Evolutionary conservation across 2,797 vertebrate genomes (phyloP).

Genomic region (Xiphorhynchus erythropygius): DNA sequence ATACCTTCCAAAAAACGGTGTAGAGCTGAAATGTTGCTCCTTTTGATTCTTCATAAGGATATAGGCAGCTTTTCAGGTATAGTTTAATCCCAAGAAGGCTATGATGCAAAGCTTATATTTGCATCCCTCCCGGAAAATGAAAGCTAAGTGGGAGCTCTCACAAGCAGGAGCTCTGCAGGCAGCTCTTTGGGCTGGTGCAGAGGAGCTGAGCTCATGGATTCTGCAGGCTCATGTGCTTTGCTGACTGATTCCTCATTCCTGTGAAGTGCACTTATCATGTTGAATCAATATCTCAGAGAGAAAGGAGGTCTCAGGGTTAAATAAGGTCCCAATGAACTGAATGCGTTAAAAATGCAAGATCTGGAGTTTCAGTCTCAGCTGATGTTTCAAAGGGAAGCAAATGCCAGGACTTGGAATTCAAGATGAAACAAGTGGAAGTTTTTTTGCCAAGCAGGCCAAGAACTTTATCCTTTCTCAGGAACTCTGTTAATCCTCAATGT

Average conservation of each 20-base stretch:
- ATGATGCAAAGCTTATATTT: neutral
- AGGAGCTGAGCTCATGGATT: neutral
- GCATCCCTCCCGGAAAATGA: neutral
- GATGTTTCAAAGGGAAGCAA: slow-evolving; percentile 2
- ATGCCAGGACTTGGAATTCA: neutral
- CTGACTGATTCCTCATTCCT: neutral
- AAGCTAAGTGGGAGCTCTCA: neutral
- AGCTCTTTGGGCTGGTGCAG: neutral
- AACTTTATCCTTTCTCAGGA: neutral
- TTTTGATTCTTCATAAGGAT: neutral
- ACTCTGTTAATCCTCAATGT: neutral
- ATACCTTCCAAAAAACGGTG: neutral
- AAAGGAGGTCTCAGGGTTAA: slow-evolving; percentile 40
- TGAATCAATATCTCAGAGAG: slow-evolving; percentile 24
- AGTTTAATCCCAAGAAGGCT: neutral
- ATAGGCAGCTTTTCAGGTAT: neutral
- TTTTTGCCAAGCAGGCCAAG: neutral
- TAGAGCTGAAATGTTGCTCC: neutral
- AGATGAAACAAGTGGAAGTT: neutral
- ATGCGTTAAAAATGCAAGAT: neutral
- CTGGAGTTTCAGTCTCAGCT: neutral
- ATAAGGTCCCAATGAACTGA: neutral
- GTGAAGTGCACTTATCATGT: slow-evolving; percentile 41
- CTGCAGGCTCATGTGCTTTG: neutral
- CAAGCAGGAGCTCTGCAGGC: neutral